Evolutionary conservation across 2,888 invertebrate genomes (phyloP).

Genomic region (Gari tellinella): DNA sequence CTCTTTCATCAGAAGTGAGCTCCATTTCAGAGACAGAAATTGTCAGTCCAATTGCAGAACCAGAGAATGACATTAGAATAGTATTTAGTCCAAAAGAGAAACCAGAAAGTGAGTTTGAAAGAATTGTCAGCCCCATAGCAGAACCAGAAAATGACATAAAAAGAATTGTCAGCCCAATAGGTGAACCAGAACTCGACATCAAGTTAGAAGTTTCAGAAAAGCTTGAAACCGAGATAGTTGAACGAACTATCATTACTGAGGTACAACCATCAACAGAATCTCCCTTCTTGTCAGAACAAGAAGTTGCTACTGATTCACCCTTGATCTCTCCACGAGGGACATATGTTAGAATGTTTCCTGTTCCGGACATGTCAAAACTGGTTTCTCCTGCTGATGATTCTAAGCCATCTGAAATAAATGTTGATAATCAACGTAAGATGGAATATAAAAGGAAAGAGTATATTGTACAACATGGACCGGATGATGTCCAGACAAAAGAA

Average conservation of each 20-base stretch:
- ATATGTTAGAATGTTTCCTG: constrained; percentile 15
- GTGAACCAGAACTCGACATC: constrained; percentile 35
- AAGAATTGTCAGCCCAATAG: constrained; percentile 24
- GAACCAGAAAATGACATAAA: constrained; percentile 34
- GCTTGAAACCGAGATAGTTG: no score
- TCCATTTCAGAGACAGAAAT: no score
- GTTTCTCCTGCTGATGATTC: constrained; percentile 7
- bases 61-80: not conserved
- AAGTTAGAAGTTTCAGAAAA: not conserved
- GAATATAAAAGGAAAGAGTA: no score
- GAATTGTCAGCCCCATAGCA: constrained; percentile 7
- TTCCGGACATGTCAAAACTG: constrained; percentile 15
- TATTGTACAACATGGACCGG: no score
- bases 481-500: no score
- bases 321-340: not conserved
- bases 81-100: constrained; percentile 18
- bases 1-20: no score
- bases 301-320: not conserved
- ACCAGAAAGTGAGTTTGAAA: constrained; percentile 21
- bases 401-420: constrained; percentile 5
- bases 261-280: no score
- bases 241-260: no score
- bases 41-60: no score
- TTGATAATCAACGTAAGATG: not conserved
- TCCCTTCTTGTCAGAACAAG: no score